phyloP scores from a whole-genome alignment of 2,888 invertebrate genomes.

The Drosophila histrio region DNA sequence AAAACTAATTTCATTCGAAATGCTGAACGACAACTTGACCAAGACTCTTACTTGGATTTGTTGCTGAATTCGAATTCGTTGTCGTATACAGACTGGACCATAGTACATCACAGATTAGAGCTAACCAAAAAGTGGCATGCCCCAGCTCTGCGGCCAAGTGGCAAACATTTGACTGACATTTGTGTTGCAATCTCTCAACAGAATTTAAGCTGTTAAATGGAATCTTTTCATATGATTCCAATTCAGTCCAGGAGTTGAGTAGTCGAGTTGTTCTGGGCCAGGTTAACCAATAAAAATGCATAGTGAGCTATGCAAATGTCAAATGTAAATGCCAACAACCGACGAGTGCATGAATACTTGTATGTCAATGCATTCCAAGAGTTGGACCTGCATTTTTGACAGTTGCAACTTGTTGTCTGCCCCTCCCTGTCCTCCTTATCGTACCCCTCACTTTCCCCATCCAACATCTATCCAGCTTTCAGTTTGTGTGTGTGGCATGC shows the following conservation, averaged over 20 bases:
- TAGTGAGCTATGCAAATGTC: constrained; percentile 69
- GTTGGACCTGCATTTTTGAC: constrained; percentile 67
- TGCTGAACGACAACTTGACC: constrained; percentile 24
- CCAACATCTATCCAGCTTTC: not conserved
- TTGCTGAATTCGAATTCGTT: not conserved
- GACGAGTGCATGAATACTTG: constrained; percentile 60
- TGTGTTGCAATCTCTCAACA: constrained; percentile 18
- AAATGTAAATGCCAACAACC: constrained; percentile 66
- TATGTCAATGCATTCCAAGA: constrained; percentile 64
- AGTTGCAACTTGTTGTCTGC: constrained; percentile 62
- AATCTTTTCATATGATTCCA: constrained; percentile 48
- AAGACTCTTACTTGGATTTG: not conserved
- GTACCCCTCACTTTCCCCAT: not conserved
- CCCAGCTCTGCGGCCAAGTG: constrained; percentile 16
- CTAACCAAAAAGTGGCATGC: constrained; percentile 18
- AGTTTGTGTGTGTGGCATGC: constrained; percentile 34
- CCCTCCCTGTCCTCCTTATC: not conserved
- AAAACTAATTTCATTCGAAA: constrained; percentile 63
- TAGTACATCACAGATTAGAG: constrained; percentile 40
- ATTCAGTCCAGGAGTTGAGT: not conserved
- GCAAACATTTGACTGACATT: constrained; percentile 27
- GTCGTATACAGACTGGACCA: not conserved
- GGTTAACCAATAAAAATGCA: constrained; percentile 68
- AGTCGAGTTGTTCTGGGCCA: constrained; percentile 19
- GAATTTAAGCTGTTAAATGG: constrained; percentile 63